Conservation (phyloP, 2,888 invertebrate genomes). For the Harpalus rubripes region DNA sequence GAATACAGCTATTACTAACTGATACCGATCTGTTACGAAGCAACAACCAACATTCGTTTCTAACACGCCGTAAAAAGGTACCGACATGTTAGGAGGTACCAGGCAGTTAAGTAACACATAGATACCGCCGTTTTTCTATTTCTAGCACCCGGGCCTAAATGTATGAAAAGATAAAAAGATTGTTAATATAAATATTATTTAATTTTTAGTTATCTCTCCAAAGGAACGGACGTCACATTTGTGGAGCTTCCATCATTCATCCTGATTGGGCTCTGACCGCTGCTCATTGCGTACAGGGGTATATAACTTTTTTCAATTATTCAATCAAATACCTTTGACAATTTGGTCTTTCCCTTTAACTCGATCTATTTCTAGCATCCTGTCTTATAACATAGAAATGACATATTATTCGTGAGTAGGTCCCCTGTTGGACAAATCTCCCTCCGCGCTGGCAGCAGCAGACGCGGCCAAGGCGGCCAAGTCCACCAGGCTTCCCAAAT, state of each 20-base stretch:
- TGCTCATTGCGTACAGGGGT: conserved; percentile 69
- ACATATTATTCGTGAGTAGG: background rate
- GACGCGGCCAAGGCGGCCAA: background rate
- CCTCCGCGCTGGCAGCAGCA: conserved; percentile 42
- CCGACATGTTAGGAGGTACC: too few relatives aligned
- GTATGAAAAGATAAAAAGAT: background rate
- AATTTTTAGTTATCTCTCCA: conserved; percentile 39
- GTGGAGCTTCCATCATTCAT: conserved; percentile 72
- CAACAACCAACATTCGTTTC: too few relatives aligned
- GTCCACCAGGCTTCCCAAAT: conserved; percentile 23
- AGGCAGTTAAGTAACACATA: too few relatives aligned
- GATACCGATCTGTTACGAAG: too few relatives aligned
- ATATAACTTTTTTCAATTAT: background rate
- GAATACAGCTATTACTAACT: too few relatives aligned
- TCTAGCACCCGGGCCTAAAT: too few relatives aligned
- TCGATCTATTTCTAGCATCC: background rate
- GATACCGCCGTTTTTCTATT: too few relatives aligned
- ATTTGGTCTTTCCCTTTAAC: too few relatives aligned
- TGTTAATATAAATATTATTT: conserved; percentile 4
- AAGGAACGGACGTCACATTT: background rate
- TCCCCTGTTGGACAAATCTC: background rate
- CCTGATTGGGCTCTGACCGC: conserved; percentile 71
- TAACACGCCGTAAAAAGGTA: too few relatives aligned
- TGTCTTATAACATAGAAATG: background rate
- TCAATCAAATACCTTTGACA: too few relatives aligned